Percentiles rank a stretch among this genome's conserved stretches.
Evolutionary conservation across 2,113 vertebrate genomes (phyloP).

Genomic region (Eleginops maclovinus): DNA sequence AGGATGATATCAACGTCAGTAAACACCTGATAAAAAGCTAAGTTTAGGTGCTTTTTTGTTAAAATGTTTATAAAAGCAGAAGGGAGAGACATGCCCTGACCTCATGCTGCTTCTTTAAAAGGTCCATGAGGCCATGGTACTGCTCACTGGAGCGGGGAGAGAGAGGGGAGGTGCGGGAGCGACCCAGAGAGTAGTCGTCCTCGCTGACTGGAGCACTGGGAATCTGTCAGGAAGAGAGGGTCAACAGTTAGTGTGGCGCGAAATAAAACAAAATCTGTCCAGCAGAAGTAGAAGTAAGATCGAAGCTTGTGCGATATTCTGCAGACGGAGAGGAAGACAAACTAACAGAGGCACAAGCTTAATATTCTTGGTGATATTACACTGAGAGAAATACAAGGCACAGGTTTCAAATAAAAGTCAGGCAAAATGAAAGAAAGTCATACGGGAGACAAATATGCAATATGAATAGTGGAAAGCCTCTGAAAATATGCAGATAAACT

Average conservation of each 20-base stretch:
- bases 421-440: constrained; percentile 32
- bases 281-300: constrained; percentile 11
- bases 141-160: constrained; percentile 85
- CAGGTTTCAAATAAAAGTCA: constrained; percentile 23
- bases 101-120: constrained; percentile 89
- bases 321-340: constrained; percentile 27
- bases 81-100: constrained; percentile 62
- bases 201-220: constrained; percentile 86
- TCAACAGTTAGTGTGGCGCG: neutral
- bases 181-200: constrained; percentile 87
- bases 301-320: constrained; percentile 16
- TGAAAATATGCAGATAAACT: constrained; percentile 14
- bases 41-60: neutral
- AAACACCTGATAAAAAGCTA: neutral
- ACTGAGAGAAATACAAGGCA: neutral
- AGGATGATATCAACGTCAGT: neutral
- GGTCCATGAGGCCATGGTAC: constrained; percentile 87
- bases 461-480: constrained; percentile 3
- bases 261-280: neutral
- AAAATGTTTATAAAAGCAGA: neutral
- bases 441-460: constrained; percentile 36
- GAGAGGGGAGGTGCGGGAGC: constrained; percentile 80
- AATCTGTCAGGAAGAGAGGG: constrained; percentile 78
- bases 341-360: constrained; percentile 41
- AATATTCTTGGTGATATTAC: constrained; percentile 42